Evolutionary conservation across 2,113 vertebrate genomes (phyloP), one percentile per base, ranked within the genome.

Genomic region (Puffinus mauretanicus): DNA sequence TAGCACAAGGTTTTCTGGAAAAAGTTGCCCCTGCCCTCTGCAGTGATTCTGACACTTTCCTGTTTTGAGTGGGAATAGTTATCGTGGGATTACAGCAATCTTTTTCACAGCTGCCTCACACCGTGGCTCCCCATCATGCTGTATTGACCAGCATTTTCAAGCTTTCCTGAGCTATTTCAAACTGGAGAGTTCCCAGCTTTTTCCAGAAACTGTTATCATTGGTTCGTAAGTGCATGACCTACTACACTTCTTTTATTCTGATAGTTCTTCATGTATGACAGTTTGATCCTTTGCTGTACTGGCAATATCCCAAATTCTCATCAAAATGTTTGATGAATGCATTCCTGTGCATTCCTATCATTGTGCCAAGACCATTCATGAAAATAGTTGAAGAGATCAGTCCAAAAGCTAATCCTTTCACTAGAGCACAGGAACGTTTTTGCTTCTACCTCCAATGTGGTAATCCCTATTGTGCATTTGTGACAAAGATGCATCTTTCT

Each of bases 221-320:
- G 83, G 76, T 86, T 94, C 72, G 9, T 66, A 86, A 96, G 76
- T 92, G 49, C 95, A 86, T 83, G 75, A 94, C 79, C 88, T 94
- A 54, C 79, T 73, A 49, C 27, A 34, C 73, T 90, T 88, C 82
- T 93, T 88, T 72, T 61, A 73, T 77, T 90, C 36, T 75, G 40
- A 32, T 18, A 69, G 40, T 88, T 94, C 76, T 62, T 83, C 76
- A 46, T 62, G 22, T 91, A 70, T 94, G 96, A 88, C 94, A 92
- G 60, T 88, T 88, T 96, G 79, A 96, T 90, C 86, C 88, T 90
- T 81, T 91, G 86, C 91, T 83, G 72, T 64, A 47, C 83, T 95
- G 95, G 94, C 96, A 94, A 47, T 16, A 86, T 62, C 94, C 94
- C 96, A 96, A 86, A 92, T 81, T 92, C 72, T 86, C 93, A 93